Evolutionary conservation across 2,888 invertebrate genomes (phyloP), one percentile per base, ranked within the genome.

Genomic region (Willowsia nigromaculata): DNA sequence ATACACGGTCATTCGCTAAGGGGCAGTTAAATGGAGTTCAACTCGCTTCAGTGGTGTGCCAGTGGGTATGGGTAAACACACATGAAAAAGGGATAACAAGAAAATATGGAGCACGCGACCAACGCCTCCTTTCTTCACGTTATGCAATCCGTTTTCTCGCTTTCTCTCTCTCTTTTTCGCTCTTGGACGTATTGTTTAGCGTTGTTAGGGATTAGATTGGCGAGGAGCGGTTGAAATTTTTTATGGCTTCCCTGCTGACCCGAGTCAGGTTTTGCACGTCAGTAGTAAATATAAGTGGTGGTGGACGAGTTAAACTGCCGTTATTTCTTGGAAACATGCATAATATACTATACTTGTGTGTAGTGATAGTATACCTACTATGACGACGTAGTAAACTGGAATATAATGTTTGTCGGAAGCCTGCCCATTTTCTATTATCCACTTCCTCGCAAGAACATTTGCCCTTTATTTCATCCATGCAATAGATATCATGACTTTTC

Each of bases 161-260:
- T 22, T 22, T 71, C 37, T n/a, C 33, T 68, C 33, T 68, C 33
- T n/a, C 15, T 65, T 27, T 18, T 30, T 80, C 56, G 11, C 80
- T 65, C 68, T 18, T 65, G 13, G 62, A 62, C 43, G 65, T 56
- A 82, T 65, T 62, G 65, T 59, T 37, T 59, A 30, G 9, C n/a
- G 62, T 56, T 82, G 22, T 71, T n/a, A 25, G 27, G 47, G 25
- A 27, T 88, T 56, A 30, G 40, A 65, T 68, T 78, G 50, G 86
- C 7, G 18, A 80, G 62, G 33, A 85, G 76, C 30, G 83, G 76
- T 76, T 81, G 74, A 40, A 85, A 89, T 82, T 85, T 88, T 89
- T 89, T 85, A 89, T 89, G 89, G 85, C 81, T 89, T 85, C 89
- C 82, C 81, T 85, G 81, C 81, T 82, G 81, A 83, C 84, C 84